phyloP scores from a whole-genome alignment of 2,888 invertebrate genomes.

The Allolobophora icterica region DNA sequence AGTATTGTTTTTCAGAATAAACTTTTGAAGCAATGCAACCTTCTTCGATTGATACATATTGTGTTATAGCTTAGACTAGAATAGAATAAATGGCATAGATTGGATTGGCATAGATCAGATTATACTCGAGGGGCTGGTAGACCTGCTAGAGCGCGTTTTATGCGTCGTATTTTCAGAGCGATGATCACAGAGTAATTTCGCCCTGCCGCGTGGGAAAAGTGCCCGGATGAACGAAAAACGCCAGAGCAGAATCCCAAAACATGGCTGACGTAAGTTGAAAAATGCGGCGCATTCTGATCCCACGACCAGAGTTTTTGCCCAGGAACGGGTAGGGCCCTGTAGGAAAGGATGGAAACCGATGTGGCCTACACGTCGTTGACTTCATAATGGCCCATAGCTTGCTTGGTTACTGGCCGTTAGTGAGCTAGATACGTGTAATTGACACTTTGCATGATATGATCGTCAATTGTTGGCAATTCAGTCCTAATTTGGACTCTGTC shows the following conservation, averaged over 20 bases:
- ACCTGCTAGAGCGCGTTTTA: too few relatives aligned
- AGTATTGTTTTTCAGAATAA: too few relatives aligned
- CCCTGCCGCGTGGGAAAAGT: not conserved
- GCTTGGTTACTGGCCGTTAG: not conserved
- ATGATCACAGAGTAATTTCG: not conserved
- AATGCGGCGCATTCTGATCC: not conserved
- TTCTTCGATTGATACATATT: too few relatives aligned
- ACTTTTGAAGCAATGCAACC: too few relatives aligned
- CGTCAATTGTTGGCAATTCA: conserved; percentile 8
- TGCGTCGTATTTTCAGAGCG: too few relatives aligned
- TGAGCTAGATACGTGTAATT: not conserved
- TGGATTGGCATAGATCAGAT: too few relatives aligned
- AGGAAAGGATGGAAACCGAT: not conserved
- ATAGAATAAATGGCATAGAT: too few relatives aligned
- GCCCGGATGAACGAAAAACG: not conserved
- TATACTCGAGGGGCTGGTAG: too few relatives aligned
- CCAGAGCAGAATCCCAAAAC: not conserved
- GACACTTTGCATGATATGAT: not conserved
- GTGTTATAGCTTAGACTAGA: too few relatives aligned
- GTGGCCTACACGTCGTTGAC: not conserved
- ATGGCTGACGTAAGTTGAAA: not conserved
- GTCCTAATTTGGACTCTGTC: not conserved
- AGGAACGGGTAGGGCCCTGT: not conserved
- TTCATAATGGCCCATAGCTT: not conserved
- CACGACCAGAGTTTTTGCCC: not conserved